Percentiles rank a stretch among this genome's conserved stretches.
phyloP scores from a whole-genome alignment of 2,888 invertebrate species.

The Plebejus melissa region DNA sequence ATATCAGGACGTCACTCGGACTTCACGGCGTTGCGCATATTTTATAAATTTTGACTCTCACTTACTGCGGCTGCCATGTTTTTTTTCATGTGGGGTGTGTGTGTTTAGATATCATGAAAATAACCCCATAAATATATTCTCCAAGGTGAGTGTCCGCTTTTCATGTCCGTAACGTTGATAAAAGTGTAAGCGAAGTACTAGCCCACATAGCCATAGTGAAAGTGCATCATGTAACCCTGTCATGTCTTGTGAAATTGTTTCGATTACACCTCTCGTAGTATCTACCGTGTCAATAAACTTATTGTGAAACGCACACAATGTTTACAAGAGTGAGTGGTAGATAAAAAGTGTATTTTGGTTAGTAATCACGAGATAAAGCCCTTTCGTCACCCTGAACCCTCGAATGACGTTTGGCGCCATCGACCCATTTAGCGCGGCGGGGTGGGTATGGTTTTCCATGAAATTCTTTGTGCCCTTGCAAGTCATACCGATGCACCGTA shows the following conservation, averaged over 20 bases:
- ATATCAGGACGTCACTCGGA: slow-evolving; percentile 62
- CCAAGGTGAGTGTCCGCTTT: slow-evolving; percentile 63
- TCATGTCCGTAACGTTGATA: slow-evolving; percentile 43
- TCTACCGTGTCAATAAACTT: slow-evolving; percentile 41
- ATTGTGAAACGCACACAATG: slow-evolving; percentile 9
- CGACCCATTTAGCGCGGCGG: slow-evolving; percentile 72
- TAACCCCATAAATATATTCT: slow-evolving; percentile 68
- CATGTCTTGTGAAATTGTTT: slow-evolving; percentile 76
- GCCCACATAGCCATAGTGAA: slow-evolving; percentile 67
- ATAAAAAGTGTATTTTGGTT: slow-evolving; percentile 33
- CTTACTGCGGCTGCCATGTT: slow-evolving; percentile 84
- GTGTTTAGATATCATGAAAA: slow-evolving; percentile 66
- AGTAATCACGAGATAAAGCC: slow-evolving; percentile 13
- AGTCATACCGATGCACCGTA: slow-evolving; percentile 52
- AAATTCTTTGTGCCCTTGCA: slow-evolving; percentile 57
- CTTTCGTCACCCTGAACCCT: slow-evolving; percentile 47
- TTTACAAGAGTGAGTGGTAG: slow-evolving; percentile 46
- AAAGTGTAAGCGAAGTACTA: slow-evolving; percentile 57
- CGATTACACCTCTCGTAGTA: slow-evolving; percentile 52
- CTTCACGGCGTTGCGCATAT: slow-evolving; percentile 75
- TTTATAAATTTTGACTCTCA: slow-evolving; percentile 65
- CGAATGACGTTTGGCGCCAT: slow-evolving; percentile 75
- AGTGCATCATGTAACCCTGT: slow-evolving; percentile 78
- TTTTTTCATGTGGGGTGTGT: slow-evolving; percentile 85
- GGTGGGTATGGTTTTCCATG: slow-evolving; percentile 60